phyloP scores from a whole-genome alignment of 1,140 invertebrate species.

The Mesaphorura yosii region DNA sequence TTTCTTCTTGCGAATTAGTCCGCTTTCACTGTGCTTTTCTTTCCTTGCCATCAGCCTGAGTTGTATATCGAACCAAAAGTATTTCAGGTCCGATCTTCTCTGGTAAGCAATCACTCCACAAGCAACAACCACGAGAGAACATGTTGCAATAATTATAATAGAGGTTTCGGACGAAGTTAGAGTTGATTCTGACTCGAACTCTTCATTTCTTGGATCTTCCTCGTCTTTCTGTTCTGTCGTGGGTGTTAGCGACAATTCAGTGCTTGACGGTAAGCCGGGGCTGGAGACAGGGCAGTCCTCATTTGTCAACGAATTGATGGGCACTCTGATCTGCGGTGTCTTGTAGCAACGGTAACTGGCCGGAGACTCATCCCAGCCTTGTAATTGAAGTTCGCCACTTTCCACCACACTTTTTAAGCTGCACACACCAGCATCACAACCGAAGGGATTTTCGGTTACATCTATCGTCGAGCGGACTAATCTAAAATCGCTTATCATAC shows the following conservation, averaged over 20 bases:
- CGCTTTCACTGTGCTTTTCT: constrained; percentile 33
- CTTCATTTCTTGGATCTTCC: not conserved
- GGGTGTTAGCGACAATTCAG: not conserved
- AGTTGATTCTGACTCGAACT: not conserved
- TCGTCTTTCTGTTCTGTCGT: not conserved
- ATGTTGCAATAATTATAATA: constrained; percentile 12
- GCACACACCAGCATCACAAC: constrained; percentile 42
- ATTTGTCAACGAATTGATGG: not conserved
- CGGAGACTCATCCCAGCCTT: not conserved
- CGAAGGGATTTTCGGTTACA: constrained; percentile 38
- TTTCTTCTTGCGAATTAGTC: no score
- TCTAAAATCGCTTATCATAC: constrained; percentile 26
- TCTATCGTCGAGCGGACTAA: constrained; percentile 5
- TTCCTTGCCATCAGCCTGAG: constrained; percentile 34
- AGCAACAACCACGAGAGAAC: constrained; percentile 13
- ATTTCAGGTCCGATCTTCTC: constrained; percentile 38
- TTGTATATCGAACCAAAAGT: constrained; percentile 45
- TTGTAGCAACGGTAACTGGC: not conserved
- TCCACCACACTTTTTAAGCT: constrained; percentile 39
- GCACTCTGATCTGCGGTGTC: not conserved
- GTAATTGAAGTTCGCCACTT: not conserved
- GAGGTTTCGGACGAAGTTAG: constrained; percentile 2
- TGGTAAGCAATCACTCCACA: constrained; percentile 36
- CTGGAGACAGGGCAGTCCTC: not conserved
- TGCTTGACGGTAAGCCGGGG: not conserved